Evolutionary conservation across 2,113 vertebrate species (phyloP), one percentile per base, ranked within the genome.

Genomic region (Megaceryle torquata): DNA sequence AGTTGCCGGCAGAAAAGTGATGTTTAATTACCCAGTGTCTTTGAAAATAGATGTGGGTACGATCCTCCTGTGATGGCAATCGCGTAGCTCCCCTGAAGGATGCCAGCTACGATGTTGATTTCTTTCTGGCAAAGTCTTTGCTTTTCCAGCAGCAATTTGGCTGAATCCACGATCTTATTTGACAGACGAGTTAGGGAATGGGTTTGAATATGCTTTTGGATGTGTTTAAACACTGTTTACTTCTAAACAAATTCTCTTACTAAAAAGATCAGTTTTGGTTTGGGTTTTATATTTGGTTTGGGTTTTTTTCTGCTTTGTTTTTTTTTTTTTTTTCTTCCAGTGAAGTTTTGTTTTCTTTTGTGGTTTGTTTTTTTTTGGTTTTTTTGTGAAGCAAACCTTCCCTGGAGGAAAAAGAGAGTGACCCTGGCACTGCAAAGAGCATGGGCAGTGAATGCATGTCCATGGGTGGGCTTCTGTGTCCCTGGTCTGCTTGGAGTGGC

Each of bases 171-270:
- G 3, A 8, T 60, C 41, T 70, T 16, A 43, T 56, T 79, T 81
- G 86, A 92, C 89, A 95, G 75, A 64, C 19, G 11, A 65, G 69
- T 68, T 86, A 57, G 51, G 67, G 84, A 87, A 50, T 24, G 15
- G 4, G 74, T 84, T 20, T 43, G 78, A 79, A 35, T 67, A 21
- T 35, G 48, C 75, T 69, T 80, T 54, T 59, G 74, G 74, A 72
- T 57, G 53, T 29, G 25, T 72, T 91, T 29, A 80, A 57, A 44
- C n/a, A 41, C 48, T 1, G 6, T 75, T 95, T 61, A 50, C 37
- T 76, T 61, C 41, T 41, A 72, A 95, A 92, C 44, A 89, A 91
- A 82, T 68, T 28, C 17, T 74, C 44, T 33, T 51, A 57, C 65
- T 91, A 8, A 26, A 43, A 82, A 11, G 57, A 51, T 29, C 48